Conservation (phyloP, 1,140 invertebrate genomes). For the Apis laboriosa region DNA sequence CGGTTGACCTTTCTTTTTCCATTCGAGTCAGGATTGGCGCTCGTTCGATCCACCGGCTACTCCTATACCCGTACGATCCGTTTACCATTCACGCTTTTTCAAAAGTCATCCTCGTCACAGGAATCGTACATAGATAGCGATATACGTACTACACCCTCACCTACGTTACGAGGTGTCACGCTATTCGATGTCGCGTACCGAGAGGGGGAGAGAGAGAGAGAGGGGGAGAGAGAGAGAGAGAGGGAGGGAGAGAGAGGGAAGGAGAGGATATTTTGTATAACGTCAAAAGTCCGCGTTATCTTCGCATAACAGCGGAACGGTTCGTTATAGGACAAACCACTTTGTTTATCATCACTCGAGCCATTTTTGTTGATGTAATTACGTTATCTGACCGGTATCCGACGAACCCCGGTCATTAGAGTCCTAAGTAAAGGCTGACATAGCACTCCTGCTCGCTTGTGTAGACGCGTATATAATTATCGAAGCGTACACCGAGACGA, state of each 20-base stretch:
- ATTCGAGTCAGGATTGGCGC: slow-evolving; percentile 32
- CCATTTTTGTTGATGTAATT: slow-evolving; percentile 36
- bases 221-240: too few species aligned
- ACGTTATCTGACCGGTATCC: slow-evolving; percentile 23
- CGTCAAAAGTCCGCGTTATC: not conserved
- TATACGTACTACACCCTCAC: not conserved
- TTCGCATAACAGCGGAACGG: too few species aligned
- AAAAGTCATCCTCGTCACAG: not conserved
- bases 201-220: too few species aligned
- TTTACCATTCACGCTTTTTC: slow-evolving; percentile 4
- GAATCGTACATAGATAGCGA: not conserved
- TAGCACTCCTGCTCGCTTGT: slow-evolving; percentile 62
- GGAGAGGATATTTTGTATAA: not conserved
- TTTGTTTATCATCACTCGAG: not conserved
- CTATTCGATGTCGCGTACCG: not conserved
- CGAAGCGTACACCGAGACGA: slow-evolving; percentile 67
- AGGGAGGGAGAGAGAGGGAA: too few species aligned
- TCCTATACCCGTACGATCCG: not conserved
- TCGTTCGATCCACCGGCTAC: not conserved
- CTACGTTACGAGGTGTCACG: not conserved
- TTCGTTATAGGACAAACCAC: not conserved
- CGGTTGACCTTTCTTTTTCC: slow-evolving; percentile 61
- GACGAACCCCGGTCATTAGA: slow-evolving; percentile 60
- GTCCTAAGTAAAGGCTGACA: slow-evolving; percentile 77
- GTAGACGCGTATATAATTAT: slow-evolving; percentile 74